A percentile compares a stretch with the other conserved stretches of the same genome.
phyloP scores from a whole-genome alignment of 2,888 invertebrate genomes.

The Sphaeridia pumilis region DNA sequence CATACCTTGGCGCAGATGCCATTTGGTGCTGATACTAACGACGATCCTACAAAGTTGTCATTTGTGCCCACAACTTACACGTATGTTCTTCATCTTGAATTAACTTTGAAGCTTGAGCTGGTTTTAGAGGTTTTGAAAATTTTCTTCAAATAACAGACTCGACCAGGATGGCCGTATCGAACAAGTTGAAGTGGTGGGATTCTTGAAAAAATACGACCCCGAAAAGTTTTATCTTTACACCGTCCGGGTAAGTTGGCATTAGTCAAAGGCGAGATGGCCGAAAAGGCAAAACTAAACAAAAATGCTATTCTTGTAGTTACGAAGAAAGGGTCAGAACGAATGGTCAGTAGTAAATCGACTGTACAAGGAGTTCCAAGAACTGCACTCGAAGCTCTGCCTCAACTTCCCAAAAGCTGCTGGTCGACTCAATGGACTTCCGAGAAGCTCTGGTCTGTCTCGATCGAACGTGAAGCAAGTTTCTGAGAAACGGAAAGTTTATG shows the following conservation, averaged over 20 bases:
- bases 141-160: constrained; percentile 48
- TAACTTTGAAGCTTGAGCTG: not conserved
- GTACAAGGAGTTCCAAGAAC: constrained; percentile 92
- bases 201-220: constrained; percentile 89
- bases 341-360: constrained; percentile 81
- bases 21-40: constrained; percentile 72
- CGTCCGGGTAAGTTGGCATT: constrained; percentile 35
- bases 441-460: constrained; percentile 50
- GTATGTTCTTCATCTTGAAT: constrained; percentile 48
- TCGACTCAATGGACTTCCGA: constrained; percentile 31
- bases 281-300: not conserved
- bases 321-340: constrained; percentile 61
- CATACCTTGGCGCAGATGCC: constrained; percentile 91
- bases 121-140: not conserved
- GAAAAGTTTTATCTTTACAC: constrained; percentile 96
- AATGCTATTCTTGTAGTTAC: not conserved
- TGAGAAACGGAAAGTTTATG: constrained; percentile 76
- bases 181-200: constrained; percentile 72
- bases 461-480: constrained; percentile 93
- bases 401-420: constrained; percentile 69
- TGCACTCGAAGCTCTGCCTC: constrained; percentile 84
- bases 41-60: constrained; percentile 62
- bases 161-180: constrained; percentile 78
- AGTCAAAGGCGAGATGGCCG: not conserved
- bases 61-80: constrained; percentile 90